These are phyloP conservation scores for Drosophila saltans DNA, from an alignment of 1,140 invertebrate genomes.

Conservation along the genomic window DNA sequence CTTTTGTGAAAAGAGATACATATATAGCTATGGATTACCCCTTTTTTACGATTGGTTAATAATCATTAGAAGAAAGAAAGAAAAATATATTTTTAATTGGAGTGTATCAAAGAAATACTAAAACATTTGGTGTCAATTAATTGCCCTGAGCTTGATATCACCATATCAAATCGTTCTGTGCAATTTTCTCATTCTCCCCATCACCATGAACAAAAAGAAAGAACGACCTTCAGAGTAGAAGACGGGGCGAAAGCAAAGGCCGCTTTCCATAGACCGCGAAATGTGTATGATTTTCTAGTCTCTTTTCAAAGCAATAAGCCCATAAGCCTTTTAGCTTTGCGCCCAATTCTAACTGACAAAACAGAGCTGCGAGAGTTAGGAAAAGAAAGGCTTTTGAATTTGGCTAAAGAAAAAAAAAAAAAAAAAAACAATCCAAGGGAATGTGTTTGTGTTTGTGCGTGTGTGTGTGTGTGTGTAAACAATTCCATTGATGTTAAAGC, in stretches of 20 bases:
- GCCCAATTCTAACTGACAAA: slow-evolving; percentile 77
- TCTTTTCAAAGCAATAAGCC: slow-evolving; percentile 48
- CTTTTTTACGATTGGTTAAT: background rate
- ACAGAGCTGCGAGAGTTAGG: slow-evolving; percentile 33
- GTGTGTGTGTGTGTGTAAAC: background rate
- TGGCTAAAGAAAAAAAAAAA: slow-evolving; percentile 48
- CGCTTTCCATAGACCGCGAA: slow-evolving; percentile 51
- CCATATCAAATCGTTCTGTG: slow-evolving; percentile 45
- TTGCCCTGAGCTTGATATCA: slow-evolving; percentile 39
- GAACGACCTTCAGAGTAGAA: slow-evolving; percentile 67
- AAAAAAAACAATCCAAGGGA: slow-evolving; percentile 5
- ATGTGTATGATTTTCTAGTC: slow-evolving; percentile 17
- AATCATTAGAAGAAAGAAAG: slow-evolving; percentile 17
- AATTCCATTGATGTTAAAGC: slow-evolving; percentile 52
- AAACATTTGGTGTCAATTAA: slow-evolving; percentile 32
- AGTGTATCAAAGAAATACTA: slow-evolving; percentile 38
- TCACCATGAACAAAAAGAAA: slow-evolving; percentile 32
- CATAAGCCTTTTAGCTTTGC: slow-evolving; percentile 78
- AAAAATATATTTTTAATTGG: slow-evolving; percentile 36
- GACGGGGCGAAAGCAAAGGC: slow-evolving; percentile 61
- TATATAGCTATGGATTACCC: background rate
- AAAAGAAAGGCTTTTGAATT: slow-evolving; percentile 75
- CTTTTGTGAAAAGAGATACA: background rate
- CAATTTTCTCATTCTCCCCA: slow-evolving; percentile 45
- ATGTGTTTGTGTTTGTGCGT: slow-evolving; percentile 11